A percentile compares a stretch with the other conserved stretches of the same genome.
Evolutionary conservation across 2,113 vertebrate species (phyloP).

Genomic region (Plotosus lineatus): DNA sequence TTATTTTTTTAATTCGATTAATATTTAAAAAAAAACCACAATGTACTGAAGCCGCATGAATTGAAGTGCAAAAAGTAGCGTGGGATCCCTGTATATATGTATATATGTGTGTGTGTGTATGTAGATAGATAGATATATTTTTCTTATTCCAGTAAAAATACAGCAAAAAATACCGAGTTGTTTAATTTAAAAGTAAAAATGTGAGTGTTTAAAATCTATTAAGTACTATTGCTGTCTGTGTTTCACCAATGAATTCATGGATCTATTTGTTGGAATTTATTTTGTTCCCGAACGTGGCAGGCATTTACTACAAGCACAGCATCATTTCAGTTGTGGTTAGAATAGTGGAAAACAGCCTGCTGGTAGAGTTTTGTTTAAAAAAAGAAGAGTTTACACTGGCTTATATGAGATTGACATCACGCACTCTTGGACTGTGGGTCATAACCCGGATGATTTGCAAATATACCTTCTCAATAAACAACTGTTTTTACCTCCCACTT

Average conservation of each 20-base stretch:
- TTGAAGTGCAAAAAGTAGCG: too few relatives aligned
- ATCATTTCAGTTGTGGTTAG: constrained; percentile 3
- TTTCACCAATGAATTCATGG: neutral
- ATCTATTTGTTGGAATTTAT: neutral
- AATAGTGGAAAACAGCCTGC: neutral
- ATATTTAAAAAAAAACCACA: too few relatives aligned
- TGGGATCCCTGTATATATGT: too few relatives aligned
- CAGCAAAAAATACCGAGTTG: neutral
- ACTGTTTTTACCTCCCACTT: constrained; percentile 17
- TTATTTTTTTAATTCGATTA: too few relatives aligned
- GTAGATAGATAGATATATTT: too few relatives aligned
- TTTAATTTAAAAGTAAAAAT: neutral
- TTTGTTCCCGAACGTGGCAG: constrained; percentile 3
- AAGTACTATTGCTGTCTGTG: neutral
- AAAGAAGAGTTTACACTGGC: neutral
- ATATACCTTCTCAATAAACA: constrained; percentile 21
- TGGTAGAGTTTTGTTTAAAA: constrained; percentile 13
- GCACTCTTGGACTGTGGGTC: neutral
- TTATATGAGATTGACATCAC: neutral
- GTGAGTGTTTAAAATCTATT: neutral
- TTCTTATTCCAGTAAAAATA: neutral
- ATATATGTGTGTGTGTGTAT: too few relatives aligned
- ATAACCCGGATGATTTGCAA: neutral
- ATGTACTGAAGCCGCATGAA: too few relatives aligned
- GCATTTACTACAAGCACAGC: neutral